These are phyloP conservation scores for Epinephelus cyanopodus DNA, from an alignment of 2,113 vertebrate species.

Conservation along the genomic window DNA sequence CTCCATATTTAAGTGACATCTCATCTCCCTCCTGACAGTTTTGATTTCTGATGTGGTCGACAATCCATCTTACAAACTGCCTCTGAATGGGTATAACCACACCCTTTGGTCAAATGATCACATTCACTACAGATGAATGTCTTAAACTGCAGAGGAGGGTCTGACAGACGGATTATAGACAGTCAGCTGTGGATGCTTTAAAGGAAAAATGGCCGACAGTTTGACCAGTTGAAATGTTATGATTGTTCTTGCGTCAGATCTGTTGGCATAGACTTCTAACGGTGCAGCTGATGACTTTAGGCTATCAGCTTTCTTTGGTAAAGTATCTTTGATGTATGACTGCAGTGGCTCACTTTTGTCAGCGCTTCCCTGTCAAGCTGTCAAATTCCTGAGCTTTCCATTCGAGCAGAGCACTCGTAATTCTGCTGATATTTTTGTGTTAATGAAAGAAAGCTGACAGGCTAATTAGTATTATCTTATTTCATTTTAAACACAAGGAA, in stretches of 20 bases:
- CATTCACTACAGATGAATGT: not conserved
- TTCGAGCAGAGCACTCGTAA: not conserved
- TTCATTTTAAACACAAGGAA: not conserved
- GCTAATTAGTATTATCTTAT: not conserved
- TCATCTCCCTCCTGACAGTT: not conserved
- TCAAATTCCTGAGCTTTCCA: conserved; percentile 25
- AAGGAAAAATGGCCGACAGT: conserved; percentile 13
- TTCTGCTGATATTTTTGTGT: not conserved
- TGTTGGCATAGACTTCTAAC: conserved; percentile 32
- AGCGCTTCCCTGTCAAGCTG: conserved; percentile 30
- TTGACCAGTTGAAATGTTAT: conserved; percentile 40
- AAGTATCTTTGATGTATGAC: conserved; percentile 51
- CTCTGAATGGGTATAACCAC: too few species aligned
- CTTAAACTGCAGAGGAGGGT: not conserved
- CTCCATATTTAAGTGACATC: not conserved
- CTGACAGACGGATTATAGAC: conserved; percentile 1
- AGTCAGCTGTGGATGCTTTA: not conserved
- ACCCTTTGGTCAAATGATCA: not conserved
- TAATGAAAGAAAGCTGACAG: not conserved
- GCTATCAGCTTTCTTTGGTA: conserved; percentile 39
- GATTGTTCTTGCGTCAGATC: conserved; percentile 49
- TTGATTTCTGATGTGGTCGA: not conserved
- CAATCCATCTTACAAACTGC: not conserved
- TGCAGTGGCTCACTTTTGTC: conserved; percentile 35
- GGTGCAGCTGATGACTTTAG: conserved; percentile 14